Evolutionary conservation across 2,797 vertebrate species (phyloP).

Genomic region (Rallus crepitans): DNA sequence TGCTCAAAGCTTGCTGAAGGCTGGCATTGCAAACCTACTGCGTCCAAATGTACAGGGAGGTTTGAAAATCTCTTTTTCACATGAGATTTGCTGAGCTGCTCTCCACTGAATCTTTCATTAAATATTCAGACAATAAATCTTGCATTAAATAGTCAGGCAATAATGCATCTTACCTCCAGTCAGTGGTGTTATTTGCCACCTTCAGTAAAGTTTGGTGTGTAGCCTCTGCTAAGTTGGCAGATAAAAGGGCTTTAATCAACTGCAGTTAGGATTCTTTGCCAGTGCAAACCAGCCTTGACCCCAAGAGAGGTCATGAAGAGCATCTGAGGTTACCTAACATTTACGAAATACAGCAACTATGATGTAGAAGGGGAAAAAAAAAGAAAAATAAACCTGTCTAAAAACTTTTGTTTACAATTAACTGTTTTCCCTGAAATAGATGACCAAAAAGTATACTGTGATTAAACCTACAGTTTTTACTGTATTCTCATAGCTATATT

Average conservation of each 20-base stretch:
- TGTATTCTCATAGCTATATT: not conserved
- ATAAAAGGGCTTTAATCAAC: constrained; percentile 28
- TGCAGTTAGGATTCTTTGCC: not conserved
- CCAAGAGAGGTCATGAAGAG: not conserved
- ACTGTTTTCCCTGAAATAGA: not conserved
- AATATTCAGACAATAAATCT: not conserved
- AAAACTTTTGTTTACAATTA: not conserved
- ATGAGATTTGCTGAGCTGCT: not conserved
- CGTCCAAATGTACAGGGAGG: not conserved
- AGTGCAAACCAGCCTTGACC: not conserved
- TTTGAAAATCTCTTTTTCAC: not conserved
- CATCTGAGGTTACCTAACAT: not conserved
- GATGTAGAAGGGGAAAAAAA: not conserved
- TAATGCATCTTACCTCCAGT: not conserved
- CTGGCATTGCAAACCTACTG: not conserved
- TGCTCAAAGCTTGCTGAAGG: not conserved
- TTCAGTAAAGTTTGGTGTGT: not conserved
- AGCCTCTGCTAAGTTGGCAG: not conserved
- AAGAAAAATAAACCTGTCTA: not conserved
- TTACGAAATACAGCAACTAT: not conserved
- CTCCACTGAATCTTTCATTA: not conserved
- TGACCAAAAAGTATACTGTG: not conserved
- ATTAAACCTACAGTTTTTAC: not conserved
- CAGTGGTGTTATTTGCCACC: not conserved
- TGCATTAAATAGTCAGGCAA: not conserved